A percentile compares a stretch with the other conserved stretches of the same genome.
phyloP scores from a whole-genome alignment of 1,140 invertebrate genomes.

The Tribolium madens region DNA sequence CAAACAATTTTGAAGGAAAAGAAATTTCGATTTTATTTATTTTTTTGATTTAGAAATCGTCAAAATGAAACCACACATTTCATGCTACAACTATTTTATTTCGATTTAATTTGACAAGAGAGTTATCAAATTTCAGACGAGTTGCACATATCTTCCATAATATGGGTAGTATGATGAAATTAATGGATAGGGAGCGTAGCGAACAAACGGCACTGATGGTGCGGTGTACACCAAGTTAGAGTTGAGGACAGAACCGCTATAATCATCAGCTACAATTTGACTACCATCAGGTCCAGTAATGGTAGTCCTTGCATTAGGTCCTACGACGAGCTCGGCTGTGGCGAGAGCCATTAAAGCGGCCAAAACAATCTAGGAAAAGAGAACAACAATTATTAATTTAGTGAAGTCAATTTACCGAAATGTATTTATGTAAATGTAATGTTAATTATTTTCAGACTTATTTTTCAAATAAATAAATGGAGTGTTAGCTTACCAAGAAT shows the following conservation, averaged over 20 bases:
- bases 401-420: not conserved
- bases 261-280: conserved; percentile 26
- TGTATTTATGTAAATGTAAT: not conserved
- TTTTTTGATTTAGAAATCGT: not conserved
- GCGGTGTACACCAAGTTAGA: not conserved
- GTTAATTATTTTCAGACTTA: not conserved
- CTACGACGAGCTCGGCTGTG: conserved; percentile 1
- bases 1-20: no score
- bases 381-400: not conserved
- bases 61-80: not conserved
- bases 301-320: conserved; percentile 8
- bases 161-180: not conserved
- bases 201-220: not conserved
- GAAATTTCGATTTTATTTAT: no score
- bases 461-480: not conserved
- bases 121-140: not conserved
- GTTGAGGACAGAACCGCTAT: not conserved
- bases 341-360: conserved; percentile 16
- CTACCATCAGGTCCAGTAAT: conserved; percentile 34
- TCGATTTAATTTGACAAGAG: not conserved
- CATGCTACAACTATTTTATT: not conserved
- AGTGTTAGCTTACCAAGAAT: conserved; percentile 1
- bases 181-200: not conserved
- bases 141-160: not conserved
- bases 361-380: conserved; percentile 31